A percentile compares a stretch with the other conserved stretches of the same genome.
Conservation (phyloP, 2,797 vertebrate genomes). For the Brachyalestes nurse region DNA sequence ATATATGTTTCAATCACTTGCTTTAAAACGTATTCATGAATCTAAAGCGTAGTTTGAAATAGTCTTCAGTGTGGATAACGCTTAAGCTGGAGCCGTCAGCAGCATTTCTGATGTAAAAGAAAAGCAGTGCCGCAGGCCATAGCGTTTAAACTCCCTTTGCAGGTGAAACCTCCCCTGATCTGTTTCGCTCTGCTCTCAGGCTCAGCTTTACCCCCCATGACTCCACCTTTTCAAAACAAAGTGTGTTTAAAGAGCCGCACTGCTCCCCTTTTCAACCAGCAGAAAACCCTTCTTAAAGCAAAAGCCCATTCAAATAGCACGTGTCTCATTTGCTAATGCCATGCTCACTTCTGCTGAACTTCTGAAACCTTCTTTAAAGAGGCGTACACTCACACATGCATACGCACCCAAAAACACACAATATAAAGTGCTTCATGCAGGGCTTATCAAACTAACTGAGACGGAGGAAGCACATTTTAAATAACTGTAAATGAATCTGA, state of each 20-base stretch:
- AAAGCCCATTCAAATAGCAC: conserved; percentile 48
- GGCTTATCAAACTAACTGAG: conserved; percentile 27
- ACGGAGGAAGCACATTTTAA: conserved; percentile 47
- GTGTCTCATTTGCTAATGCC: conserved; percentile 43
- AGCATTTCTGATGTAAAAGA: neutral
- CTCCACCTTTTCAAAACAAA: conserved; percentile 48
- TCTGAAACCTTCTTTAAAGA: conserved; percentile 44
- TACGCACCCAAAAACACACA: neutral
- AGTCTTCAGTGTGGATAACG: neutral
- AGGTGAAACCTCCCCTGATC: conserved; percentile 40
- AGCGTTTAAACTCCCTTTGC: conserved; percentile 38
- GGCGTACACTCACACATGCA: neutral
- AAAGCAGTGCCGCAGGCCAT: conserved; percentile 29
- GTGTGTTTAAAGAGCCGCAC: conserved; percentile 45
- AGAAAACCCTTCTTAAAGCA: conserved; percentile 35
- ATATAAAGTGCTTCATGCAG: conserved; percentile 2
- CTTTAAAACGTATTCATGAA: neutral
- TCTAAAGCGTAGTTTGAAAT: neutral
- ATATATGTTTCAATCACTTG: no score
- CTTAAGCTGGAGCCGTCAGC: neutral
- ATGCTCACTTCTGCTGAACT: conserved; percentile 29
- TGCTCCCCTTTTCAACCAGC: conserved; percentile 39
- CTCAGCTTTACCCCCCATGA: conserved; percentile 43
- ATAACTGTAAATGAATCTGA: conserved; percentile 52
- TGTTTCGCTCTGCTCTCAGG: conserved; percentile 35